phyloP scores from a whole-genome alignment of 2,797 vertebrate species.

The Chelmon rostratus region DNA sequence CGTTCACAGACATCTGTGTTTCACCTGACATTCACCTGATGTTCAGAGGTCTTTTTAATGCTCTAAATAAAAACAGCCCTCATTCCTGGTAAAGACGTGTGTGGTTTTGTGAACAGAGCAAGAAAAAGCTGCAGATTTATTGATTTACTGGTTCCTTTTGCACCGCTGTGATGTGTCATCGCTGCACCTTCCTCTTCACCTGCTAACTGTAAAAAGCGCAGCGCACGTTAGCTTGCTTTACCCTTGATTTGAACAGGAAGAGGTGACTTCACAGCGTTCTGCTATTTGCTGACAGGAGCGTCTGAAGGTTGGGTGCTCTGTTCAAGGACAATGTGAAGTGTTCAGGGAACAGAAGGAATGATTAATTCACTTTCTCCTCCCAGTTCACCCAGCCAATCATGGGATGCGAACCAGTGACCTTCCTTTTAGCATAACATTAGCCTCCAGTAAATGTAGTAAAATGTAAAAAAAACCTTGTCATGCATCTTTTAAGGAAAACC shows the following conservation, averaged over 20 bases:
- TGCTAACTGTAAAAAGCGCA: not conserved
- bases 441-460: not conserved
- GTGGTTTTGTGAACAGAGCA: too few species aligned
- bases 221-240: not conserved
- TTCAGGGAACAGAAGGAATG: not conserved
- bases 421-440: not conserved
- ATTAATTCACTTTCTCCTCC: slow-evolving; percentile 4
- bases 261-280: not conserved
- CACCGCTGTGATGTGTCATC: not conserved
- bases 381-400: slow-evolving; percentile 4
- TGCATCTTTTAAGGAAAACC: slow-evolving; percentile 5
- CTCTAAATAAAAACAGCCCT: too few species aligned
- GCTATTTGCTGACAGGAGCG: not conserved
- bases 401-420: not conserved
- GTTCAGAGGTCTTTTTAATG: not conserved
- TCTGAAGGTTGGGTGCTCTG: not conserved
- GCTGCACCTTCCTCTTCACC: not conserved
- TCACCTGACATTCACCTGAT: not conserved
- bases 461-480: not conserved
- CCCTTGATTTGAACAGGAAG: not conserved
- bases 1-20: too few species aligned
- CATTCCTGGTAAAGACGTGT: not conserved
- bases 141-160: not conserved
- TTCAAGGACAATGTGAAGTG: slow-evolving; percentile 6
- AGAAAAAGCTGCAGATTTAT: not conserved